Conservation (phyloP, 2,113 vertebrate species). For the Neogale vison region DNA sequence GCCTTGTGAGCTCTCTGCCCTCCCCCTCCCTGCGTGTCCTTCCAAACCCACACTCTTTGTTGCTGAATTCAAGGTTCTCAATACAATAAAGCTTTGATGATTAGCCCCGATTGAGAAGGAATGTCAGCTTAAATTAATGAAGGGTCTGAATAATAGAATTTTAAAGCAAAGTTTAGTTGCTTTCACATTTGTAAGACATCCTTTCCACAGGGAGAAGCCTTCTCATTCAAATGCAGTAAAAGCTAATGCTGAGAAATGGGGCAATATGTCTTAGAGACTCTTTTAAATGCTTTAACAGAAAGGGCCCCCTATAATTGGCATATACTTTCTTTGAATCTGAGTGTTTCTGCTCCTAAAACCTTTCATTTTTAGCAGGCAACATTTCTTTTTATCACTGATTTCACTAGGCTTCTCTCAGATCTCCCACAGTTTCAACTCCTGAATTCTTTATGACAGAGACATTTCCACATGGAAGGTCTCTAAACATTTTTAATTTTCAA, state of each 20-base stretch:
- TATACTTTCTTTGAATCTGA: constrained; percentile 27
- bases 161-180: constrained; percentile 46
- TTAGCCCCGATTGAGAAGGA: constrained; percentile 64
- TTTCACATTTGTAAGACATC: constrained; percentile 27
- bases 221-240: constrained; percentile 32
- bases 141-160: constrained; percentile 55
- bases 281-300: constrained; percentile 30
- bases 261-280: constrained; percentile 8
- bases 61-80: constrained; percentile 66
- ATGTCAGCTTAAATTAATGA: constrained; percentile 74
- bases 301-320: constrained; percentile 16
- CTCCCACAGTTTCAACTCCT: neutral
- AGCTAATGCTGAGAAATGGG: constrained; percentile 52
- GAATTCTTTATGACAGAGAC: neutral
- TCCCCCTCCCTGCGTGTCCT: neutral
- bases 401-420: constrained; percentile 4
- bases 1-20: neutral
- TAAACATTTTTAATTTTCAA: neutral
- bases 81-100: constrained; percentile 68
- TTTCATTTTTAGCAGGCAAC: neutral
- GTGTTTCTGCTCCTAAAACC: neutral
- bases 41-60: constrained; percentile 54
- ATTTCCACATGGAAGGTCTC: neutral
- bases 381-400: neutral
- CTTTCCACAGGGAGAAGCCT: constrained; percentile 13